These are phyloP conservation scores for Meriones psammophilus DNA, from an alignment of 2,797 vertebrate genomes.

Conservation along the genomic window DNA sequence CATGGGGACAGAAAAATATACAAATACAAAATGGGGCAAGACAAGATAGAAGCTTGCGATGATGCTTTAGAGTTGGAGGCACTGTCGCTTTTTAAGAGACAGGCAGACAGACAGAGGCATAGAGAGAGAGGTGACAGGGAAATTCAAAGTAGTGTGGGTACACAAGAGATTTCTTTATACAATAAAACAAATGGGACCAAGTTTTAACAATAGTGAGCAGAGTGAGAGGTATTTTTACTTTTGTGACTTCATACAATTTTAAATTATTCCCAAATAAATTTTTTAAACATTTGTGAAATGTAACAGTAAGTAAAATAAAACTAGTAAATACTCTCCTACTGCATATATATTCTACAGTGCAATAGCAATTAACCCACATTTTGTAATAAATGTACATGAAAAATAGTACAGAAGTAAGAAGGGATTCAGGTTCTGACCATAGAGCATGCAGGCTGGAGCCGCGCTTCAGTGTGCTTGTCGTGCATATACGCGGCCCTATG, in stretches of 20 bases:
- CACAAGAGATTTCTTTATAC: background rate
- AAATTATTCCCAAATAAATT: slow-evolving; percentile 42
- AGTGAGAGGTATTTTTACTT: slow-evolving; percentile 40
- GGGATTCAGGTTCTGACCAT: slow-evolving; percentile 23
- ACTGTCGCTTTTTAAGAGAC: background rate
- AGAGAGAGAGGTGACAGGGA: background rate
- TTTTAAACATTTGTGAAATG: slow-evolving; percentile 36
- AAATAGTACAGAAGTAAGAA: slow-evolving; percentile 19
- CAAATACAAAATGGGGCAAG: background rate
- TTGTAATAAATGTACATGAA: slow-evolving; percentile 33
- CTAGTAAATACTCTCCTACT: slow-evolving; percentile 18
- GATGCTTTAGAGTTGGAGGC: background rate
- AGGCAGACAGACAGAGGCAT: background rate
- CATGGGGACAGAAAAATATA: background rate
- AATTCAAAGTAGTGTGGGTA: background rate
- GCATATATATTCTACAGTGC: background rate
- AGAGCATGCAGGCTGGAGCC: background rate
- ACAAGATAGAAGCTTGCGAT: background rate
- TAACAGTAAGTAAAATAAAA: slow-evolving; percentile 60
- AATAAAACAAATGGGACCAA: slow-evolving; percentile 12
- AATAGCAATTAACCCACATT: slow-evolving; percentile 20
- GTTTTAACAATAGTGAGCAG: background rate
- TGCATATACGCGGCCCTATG: background rate
- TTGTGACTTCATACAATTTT: slow-evolving; percentile 19
- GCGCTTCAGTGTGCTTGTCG: background rate